Evolutionary conservation across 1,140 invertebrate species (phyloP).

Genomic region (Atta cephalotes): DNA sequence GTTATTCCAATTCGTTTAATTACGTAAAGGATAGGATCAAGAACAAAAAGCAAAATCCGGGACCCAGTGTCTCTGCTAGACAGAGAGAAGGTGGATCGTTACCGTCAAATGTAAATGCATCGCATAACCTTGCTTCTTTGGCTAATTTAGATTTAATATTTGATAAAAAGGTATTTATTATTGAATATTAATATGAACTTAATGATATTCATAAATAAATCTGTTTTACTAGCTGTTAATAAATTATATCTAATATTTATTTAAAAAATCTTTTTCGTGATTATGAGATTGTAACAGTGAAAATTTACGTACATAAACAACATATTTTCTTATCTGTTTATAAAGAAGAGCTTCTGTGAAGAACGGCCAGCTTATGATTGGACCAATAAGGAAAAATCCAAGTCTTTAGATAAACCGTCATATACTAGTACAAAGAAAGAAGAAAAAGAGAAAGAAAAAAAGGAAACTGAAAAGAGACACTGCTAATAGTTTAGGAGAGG

Average conservation of each 20-base stretch:
- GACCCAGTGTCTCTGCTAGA: slow-evolving; percentile 87
- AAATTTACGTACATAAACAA: neutral
- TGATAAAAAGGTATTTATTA: slow-evolving; percentile 82
- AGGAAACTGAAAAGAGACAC: slow-evolving; percentile 77
- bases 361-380: slow-evolving; percentile 82
- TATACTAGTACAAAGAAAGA: slow-evolving; percentile 78
- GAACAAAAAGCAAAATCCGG: slow-evolving; percentile 80
- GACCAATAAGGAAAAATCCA: slow-evolving; percentile 84
- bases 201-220: neutral
- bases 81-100: slow-evolving; percentile 90
- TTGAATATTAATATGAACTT: neutral
- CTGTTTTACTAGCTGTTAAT: slow-evolving; percentile 13
- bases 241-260: slow-evolving; percentile 1
- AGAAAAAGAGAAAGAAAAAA: slow-evolving; percentile 83
- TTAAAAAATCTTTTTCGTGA: neutral
- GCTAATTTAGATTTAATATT: slow-evolving; percentile 84
- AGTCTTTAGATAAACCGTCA: slow-evolving; percentile 83
- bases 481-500: slow-evolving; percentile 65
- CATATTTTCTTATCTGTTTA: slow-evolving; percentile 48
- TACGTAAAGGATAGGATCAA: slow-evolving; percentile 81
- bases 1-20: slow-evolving; percentile 72
- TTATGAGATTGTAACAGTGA: neutral
- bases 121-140: slow-evolving; percentile 83
- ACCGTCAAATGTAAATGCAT: slow-evolving; percentile 88
- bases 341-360: slow-evolving; percentile 82